Conservation (phyloP, 2,888 invertebrate genomes). For the Mesorhabditis spiculigera region DNA sequence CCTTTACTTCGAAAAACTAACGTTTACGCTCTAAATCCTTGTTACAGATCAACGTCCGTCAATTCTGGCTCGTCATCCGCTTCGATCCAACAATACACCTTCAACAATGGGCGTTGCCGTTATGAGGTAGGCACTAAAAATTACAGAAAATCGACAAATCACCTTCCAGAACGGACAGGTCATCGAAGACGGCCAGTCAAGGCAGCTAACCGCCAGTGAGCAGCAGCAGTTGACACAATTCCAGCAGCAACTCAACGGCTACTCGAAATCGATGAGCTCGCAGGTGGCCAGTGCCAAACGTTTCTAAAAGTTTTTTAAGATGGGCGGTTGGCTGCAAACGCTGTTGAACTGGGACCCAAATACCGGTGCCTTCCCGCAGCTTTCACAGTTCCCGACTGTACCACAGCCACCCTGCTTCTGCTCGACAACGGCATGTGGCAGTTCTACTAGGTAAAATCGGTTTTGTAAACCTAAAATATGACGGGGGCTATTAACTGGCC, state of each 20-base stretch:
- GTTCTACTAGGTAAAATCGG: neutral
- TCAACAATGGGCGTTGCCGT: neutral
- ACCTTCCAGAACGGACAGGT: constrained; percentile 2
- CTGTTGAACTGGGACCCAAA: neutral
- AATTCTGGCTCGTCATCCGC: neutral
- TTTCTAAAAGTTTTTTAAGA: neutral
- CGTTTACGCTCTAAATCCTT: neutral
- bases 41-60: neutral
- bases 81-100: constrained; percentile 2
- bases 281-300: neutral
- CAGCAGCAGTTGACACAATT: constrained; percentile 1
- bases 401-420: constrained; percentile 5
- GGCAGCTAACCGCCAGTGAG: neutral
- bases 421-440: neutral
- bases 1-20: neutral
- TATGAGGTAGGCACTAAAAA: neutral
- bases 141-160: too few species aligned
- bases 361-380: constrained; percentile 2
- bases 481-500: too few species aligned
- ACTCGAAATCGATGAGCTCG: constrained; percentile 2
- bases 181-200: neutral
- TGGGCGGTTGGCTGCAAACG: constrained; percentile 3
- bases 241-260: constrained; percentile 5
- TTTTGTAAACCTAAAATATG: too few species aligned
- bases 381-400: constrained; percentile 2